Conservation (phyloP, 2,888 invertebrate species). For the Eudemis profundana region DNA sequence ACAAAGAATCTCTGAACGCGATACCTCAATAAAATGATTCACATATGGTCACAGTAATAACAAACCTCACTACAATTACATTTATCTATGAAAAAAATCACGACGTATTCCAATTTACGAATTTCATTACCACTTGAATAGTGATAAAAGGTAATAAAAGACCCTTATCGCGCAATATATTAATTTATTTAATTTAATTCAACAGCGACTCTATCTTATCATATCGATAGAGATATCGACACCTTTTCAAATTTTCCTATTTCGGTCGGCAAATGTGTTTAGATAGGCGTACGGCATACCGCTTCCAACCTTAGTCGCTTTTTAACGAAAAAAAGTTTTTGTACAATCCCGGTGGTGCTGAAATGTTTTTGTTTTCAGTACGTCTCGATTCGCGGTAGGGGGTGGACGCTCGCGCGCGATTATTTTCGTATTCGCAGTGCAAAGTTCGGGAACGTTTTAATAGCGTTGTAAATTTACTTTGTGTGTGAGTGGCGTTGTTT, state of each 20-base stretch:
- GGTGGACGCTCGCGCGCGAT: slow-evolving; percentile 25
- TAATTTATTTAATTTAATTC: slow-evolving; percentile 73
- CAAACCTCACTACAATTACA: neutral
- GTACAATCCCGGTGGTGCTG: slow-evolving; percentile 26
- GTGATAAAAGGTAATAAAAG: slow-evolving; percentile 64
- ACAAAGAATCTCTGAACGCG: neutral
- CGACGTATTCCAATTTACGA: slow-evolving; percentile 42
- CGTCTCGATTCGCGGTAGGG: slow-evolving; percentile 15
- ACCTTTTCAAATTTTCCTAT: slow-evolving; percentile 37
- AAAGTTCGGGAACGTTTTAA: slow-evolving; percentile 30
- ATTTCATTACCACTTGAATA: slow-evolving; percentile 53
- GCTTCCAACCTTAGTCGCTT: neutral
- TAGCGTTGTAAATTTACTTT: slow-evolving; percentile 32
- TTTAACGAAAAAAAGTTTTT: slow-evolving; percentile 22
- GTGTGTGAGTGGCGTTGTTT: slow-evolving; percentile 38
- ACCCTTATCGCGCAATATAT: slow-evolving; percentile 64
- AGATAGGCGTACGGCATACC: slow-evolving; percentile 12
- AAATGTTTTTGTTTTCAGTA: slow-evolving; percentile 41
- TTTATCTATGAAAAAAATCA: slow-evolving; percentile 38
- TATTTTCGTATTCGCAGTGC: slow-evolving; percentile 21
- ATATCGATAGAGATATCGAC: slow-evolving; percentile 32
- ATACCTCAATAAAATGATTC: slow-evolving; percentile 10
- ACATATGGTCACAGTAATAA: neutral
- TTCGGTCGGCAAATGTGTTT: slow-evolving; percentile 29
- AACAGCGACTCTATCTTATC: slow-evolving; percentile 57